Evolutionary conservation across 2,113 vertebrate species (phyloP).

Genomic region (Pelobates fuscus): DNA sequence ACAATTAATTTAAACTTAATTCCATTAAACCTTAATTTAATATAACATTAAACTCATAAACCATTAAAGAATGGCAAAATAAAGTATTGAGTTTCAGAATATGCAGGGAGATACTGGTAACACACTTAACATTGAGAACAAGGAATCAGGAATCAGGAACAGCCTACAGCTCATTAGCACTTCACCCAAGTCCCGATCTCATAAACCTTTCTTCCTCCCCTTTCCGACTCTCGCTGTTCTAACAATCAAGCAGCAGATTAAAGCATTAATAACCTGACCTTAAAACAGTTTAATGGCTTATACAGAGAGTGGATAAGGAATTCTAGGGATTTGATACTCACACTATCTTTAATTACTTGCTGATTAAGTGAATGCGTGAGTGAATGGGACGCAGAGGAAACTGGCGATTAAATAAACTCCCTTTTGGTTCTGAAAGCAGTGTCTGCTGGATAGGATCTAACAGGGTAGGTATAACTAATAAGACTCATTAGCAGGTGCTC

Average conservation of each 20-base stretch:
- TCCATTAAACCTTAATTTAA: too few species aligned
- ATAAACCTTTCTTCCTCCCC: too few species aligned
- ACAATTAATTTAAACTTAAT: too few species aligned
- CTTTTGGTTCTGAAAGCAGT: neutral
- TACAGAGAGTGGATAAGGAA: constrained; percentile 8
- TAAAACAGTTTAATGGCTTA: constrained; percentile 40
- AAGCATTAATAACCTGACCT: constrained; percentile 21
- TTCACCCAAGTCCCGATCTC: too few species aligned
- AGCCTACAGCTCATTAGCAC: too few species aligned
- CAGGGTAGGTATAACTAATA: neutral
- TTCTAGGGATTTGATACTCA: constrained; percentile 3
- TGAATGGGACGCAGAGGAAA: constrained; percentile 10
- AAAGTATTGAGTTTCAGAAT: too few species aligned
- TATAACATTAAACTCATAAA: too few species aligned
- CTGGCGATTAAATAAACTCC: neutral
- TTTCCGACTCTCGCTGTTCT: neutral
- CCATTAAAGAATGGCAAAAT: too few species aligned
- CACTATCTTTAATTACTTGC: constrained; percentile 28
- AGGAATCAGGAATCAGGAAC: too few species aligned
- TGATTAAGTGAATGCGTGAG: constrained; percentile 2
- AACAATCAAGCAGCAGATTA: constrained; percentile 20
- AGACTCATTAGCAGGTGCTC: neutral
- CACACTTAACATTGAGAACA: too few species aligned
- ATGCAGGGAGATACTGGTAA: too few species aligned
- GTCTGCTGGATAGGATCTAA: neutral